Percentiles rank a stretch among this genome's conserved stretches.
These are phyloP conservation scores for Halictus rubicundus DNA, from an alignment of 1,140 invertebrate species.

Conservation along the genomic window DNA sequence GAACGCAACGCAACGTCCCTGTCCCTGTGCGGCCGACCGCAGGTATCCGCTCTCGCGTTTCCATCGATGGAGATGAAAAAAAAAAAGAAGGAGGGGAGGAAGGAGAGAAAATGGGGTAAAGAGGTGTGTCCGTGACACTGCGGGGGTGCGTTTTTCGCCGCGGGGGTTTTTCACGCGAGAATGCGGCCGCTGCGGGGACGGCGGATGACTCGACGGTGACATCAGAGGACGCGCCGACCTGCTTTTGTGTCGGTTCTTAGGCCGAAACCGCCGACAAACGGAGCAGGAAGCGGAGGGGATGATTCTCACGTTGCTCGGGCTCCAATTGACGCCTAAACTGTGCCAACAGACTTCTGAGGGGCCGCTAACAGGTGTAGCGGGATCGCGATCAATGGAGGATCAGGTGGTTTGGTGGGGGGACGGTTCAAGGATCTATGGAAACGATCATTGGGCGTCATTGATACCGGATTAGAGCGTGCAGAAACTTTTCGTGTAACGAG, in stretches of 20 bases:
- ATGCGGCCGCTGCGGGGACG: not conserved
- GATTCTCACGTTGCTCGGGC: not conserved
- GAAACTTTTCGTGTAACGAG: too few relatives aligned
- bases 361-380: conserved; percentile 39
- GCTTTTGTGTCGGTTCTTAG: conserved; percentile 13
- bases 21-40: not conserved
- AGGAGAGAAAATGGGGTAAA: not conserved
- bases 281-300: not conserved
- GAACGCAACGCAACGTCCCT: not conserved
- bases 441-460: too few relatives aligned
- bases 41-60: conserved; percentile 5
- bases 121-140: conserved; percentile 6
- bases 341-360: conserved; percentile 22
- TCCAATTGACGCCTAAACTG: conserved; percentile 34
- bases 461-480: too few relatives aligned
- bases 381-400: not conserved
- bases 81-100: not conserved
- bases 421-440: too few relatives aligned
- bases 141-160: conserved; percentile 12
- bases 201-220: conserved; percentile 19
- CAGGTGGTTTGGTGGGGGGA: too few relatives aligned
- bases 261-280: conserved; percentile 15
- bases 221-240: conserved; percentile 15
- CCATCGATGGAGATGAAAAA: conserved; percentile 11
- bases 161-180: conserved; percentile 32